Conservation (phyloP, 2,888 invertebrate genomes). For the Pelosia muscerda region DNA sequence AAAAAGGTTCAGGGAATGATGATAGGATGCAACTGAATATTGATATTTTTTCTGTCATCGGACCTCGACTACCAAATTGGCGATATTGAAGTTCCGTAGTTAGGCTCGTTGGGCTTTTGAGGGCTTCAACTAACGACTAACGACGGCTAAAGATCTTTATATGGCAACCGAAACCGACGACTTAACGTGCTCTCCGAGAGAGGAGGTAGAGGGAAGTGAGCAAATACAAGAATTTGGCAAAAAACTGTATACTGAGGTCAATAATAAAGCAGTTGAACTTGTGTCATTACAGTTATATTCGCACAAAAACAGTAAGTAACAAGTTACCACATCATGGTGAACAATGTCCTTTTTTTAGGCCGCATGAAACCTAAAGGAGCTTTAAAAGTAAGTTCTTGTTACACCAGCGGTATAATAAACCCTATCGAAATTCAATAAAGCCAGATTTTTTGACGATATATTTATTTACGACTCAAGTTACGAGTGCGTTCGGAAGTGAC, state of each 20-base stretch:
- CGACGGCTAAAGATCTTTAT: too few species aligned
- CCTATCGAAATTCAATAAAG: constrained; percentile 49
- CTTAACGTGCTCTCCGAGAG: too few species aligned
- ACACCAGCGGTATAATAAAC: constrained; percentile 39
- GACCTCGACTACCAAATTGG: too few species aligned
- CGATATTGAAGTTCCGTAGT: too few species aligned
- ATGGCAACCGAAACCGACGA: too few species aligned
- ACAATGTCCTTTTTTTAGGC: constrained; percentile 8
- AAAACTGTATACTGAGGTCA: background rate
- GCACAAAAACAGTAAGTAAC: background rate
- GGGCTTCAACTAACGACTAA: too few species aligned
- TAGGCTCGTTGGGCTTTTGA: too few species aligned
- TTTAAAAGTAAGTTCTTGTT: constrained; percentile 32
- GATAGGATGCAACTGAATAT: too few species aligned
- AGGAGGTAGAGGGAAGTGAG: background rate
- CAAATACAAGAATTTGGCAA: background rate
- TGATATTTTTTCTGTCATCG: too few species aligned
- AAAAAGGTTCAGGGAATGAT: too few species aligned
- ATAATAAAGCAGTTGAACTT: background rate
- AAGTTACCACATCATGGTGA: constrained; percentile 17
- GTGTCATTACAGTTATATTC: background rate
- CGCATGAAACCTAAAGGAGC: constrained; percentile 22
- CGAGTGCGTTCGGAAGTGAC: constrained; percentile 23
- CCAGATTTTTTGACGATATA: constrained; percentile 34
- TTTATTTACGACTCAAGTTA: constrained; percentile 47